phyloP scores from a whole-genome alignment of 2,113 vertebrate genomes.

The Glaucidium brasilianum region DNA sequence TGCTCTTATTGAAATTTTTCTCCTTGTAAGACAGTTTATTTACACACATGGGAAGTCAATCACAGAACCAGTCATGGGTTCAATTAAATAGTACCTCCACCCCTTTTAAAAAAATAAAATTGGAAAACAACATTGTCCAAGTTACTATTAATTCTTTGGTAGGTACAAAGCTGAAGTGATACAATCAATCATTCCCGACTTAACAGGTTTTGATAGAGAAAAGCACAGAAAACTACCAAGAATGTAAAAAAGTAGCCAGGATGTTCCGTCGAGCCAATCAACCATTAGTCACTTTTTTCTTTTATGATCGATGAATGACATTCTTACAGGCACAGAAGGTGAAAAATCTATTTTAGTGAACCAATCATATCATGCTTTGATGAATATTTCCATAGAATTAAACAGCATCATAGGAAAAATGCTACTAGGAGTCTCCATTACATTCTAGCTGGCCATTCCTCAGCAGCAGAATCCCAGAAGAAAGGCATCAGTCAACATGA shows the following conservation, averaged over 20 bases:
- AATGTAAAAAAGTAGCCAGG: not conserved
- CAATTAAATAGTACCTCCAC: not conserved
- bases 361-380: not conserved
- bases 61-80: not conserved
- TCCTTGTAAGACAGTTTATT: not conserved
- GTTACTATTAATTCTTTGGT: not conserved
- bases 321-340: not conserved
- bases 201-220: not conserved
- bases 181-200: not conserved
- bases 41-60: not conserved
- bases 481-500: not conserved
- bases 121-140: conserved; percentile 7
- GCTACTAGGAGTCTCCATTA: not conserved
- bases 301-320: not conserved
- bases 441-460: not conserved
- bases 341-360: not conserved
- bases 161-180: not conserved
- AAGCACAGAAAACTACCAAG: not conserved
- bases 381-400: not conserved
- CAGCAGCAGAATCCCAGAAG: not conserved
- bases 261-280: not conserved
- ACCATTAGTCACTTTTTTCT: not conserved
- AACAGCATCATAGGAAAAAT: not conserved
- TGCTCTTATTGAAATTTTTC: not conserved
- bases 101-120: not conserved